These are phyloP conservation scores for Drosophila triauraria DNA, from an alignment of 1,140 invertebrate genomes.

Conservation along the genomic window DNA sequence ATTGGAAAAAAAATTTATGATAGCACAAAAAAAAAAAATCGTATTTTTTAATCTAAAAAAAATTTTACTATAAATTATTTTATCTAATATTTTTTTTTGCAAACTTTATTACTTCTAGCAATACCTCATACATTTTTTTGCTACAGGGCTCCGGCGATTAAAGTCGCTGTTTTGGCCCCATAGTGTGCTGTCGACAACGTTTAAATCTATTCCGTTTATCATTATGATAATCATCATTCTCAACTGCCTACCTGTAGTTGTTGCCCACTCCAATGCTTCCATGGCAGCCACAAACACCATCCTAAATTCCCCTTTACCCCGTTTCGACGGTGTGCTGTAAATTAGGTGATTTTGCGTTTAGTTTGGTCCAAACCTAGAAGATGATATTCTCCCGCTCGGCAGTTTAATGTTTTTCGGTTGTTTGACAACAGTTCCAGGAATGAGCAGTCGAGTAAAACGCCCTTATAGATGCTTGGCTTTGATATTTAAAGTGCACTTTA, in stretches of 20 bases:
- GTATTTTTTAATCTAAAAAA: no score
- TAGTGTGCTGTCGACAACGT: slow-evolving; percentile 15
- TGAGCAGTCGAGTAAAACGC: slow-evolving; percentile 3
- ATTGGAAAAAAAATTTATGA: no score
- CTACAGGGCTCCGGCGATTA: no score
- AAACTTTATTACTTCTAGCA: no score
- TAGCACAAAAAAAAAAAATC: no score
- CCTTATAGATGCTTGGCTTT: slow-evolving; percentile 18
- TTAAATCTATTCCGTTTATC: slow-evolving; percentile 7
- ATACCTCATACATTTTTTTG: no score
- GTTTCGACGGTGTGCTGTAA: slow-evolving; percentile 54
- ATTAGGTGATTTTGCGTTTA: slow-evolving; percentile 77
- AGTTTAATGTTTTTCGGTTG: slow-evolving; percentile 78
- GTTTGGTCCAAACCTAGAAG: slow-evolving; percentile 9
- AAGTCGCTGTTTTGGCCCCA: no score
- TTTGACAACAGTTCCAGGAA: slow-evolving; percentile 40
- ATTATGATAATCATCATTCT: slow-evolving; percentile 16
- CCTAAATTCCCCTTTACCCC: slow-evolving; percentile 7
- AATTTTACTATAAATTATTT: no score
- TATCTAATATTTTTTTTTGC: no score
- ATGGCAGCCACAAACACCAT: slow-evolving; percentile 18
- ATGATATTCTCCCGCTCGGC: neutral
- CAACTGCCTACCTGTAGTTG: slow-evolving; percentile 3
- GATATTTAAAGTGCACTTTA: slow-evolving; percentile 64
- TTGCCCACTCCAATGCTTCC: slow-evolving; percentile 2